phyloP scores from a whole-genome alignment of 1,140 invertebrate genomes.

The Littorina saxatilis region DNA sequence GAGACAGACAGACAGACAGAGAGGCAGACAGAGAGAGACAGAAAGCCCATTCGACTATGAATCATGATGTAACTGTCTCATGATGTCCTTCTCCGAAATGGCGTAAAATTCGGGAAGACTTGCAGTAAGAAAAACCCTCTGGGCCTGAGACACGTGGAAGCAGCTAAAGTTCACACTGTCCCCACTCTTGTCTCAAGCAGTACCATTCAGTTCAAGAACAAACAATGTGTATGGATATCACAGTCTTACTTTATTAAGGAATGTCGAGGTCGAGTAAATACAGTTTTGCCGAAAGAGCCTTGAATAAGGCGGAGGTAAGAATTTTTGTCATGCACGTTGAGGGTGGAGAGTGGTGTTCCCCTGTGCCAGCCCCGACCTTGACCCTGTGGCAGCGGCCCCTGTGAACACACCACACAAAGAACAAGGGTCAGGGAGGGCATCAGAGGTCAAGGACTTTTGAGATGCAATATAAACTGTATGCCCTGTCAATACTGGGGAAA shows the following conservation, averaged over 20 bases:
- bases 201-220: not conserved
- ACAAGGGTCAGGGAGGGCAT: conserved; percentile 31
- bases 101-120: too few species aligned
- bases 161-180: too few species aligned
- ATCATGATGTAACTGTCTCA: too few species aligned
- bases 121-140: too few species aligned
- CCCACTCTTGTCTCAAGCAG: too few species aligned
- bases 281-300: conserved; percentile 22
- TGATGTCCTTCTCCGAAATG: too few species aligned
- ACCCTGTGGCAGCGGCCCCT: conserved; percentile 26
- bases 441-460: not conserved
- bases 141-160: too few species aligned
- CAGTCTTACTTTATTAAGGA: conserved; percentile 25
- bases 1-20: too few species aligned
- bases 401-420: conserved; percentile 30
- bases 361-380: conserved; percentile 29
- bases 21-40: too few species aligned
- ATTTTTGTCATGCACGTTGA: conserved; percentile 20
- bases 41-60: too few species aligned
- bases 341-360: conserved; percentile 10
- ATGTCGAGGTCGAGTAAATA: conserved; percentile 13
- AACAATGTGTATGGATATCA: not conserved
- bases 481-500: too few species aligned
- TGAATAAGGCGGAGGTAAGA: conserved; percentile 13
- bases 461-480: too few species aligned